Conservation (phyloP, 2,113 vertebrate species). For the Ardeotis arabs region DNA sequence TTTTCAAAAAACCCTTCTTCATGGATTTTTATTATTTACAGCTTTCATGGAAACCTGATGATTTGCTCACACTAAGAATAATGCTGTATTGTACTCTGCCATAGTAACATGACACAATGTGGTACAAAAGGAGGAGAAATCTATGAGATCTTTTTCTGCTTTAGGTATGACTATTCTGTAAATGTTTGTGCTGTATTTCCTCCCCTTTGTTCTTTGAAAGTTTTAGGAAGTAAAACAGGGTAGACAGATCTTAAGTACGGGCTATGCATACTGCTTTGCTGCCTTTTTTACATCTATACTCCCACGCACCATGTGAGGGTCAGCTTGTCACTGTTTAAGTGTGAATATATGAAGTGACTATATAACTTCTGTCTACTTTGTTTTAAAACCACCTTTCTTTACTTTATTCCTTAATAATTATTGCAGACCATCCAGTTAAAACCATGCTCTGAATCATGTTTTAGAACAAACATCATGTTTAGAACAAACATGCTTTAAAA, state of each 20-base stretch:
- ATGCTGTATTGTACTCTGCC: neutral
- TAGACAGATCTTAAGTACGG: neutral
- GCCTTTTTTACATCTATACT: neutral
- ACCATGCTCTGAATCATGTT: neutral
- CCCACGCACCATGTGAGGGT: neutral
- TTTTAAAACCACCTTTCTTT: neutral
- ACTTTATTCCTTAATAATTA: neutral
- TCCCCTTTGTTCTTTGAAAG: neutral
- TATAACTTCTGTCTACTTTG: neutral
- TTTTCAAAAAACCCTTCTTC: neutral
- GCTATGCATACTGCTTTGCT: neutral
- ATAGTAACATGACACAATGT: neutral
- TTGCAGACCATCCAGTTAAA: neutral
- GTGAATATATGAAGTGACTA: neutral
- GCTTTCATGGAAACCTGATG: neutral
- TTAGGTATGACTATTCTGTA: neutral
- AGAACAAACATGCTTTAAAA: neutral
- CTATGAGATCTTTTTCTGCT: neutral
- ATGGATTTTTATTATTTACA: neutral
- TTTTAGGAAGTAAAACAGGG: neutral
- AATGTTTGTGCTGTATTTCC: neutral
- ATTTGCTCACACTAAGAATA: neutral
- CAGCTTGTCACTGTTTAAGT: neutral
- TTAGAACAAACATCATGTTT: neutral
- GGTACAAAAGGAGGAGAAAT: neutral